phyloP scores from a whole-genome alignment of 1,140 invertebrate species.

The Oppia nitens region DNA sequence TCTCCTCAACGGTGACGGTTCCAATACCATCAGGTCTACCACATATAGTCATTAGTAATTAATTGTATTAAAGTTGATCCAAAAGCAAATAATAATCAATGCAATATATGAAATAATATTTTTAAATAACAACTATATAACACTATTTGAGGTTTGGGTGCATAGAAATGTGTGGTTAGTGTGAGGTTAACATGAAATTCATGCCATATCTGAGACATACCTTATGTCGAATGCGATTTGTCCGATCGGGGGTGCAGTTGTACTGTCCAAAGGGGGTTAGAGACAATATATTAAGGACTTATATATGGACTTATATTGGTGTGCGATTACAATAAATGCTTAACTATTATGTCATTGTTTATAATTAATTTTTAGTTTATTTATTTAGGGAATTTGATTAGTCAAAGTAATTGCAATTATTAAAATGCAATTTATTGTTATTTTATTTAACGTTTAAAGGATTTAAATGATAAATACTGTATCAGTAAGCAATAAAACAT shows the following conservation, averaged over 20 bases:
- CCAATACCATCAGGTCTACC: constrained; percentile 89
- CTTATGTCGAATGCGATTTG: constrained; percentile 24
- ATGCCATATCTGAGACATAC: constrained; percentile 16
- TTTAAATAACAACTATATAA: neutral
- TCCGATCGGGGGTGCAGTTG: constrained; percentile 21
- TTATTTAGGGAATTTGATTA: too few relatives aligned
- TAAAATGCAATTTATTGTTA: too few relatives aligned
- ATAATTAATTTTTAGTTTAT: too few relatives aligned
- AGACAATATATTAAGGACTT: neutral
- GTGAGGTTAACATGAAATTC: neutral
- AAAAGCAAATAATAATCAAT: neutral
- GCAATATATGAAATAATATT: neutral
- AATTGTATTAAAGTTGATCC: neutral
- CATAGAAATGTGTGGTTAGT: neutral
- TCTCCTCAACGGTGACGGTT: constrained; percentile 91
- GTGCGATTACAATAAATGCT: too few relatives aligned
- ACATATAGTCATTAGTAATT: neutral
- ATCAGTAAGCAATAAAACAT: neutral
- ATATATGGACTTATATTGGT: too few relatives aligned
- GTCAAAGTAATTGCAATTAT: too few relatives aligned
- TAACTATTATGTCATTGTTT: too few relatives aligned
- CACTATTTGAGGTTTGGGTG: neutral
- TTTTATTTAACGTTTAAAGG: too few relatives aligned
- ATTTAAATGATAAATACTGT: neutral
- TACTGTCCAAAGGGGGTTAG: neutral